Percentiles rank a stretch among this genome's conserved stretches.
These are phyloP conservation scores for Galleria mellonella DNA, from an alignment of 1,140 invertebrate genomes.

Conservation along the genomic window DNA sequence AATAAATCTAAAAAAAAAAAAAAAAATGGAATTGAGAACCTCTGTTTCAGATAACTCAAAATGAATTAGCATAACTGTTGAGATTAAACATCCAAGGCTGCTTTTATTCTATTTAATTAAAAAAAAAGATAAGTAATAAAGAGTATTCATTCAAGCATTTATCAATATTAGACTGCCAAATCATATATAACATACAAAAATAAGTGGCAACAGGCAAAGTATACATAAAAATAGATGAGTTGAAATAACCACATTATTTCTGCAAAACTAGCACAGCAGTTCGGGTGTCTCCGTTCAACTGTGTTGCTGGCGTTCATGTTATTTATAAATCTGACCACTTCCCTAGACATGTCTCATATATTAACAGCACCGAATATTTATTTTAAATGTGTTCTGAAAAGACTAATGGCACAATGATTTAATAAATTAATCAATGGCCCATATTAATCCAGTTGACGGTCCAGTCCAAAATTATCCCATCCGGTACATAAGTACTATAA, in stretches of 20 bases:
- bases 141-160: no score
- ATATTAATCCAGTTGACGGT: constrained; percentile 7
- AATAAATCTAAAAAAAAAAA: no score
- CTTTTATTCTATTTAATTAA: no score
- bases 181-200: constrained; percentile 1
- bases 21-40: no score
- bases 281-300: constrained; percentile 24
- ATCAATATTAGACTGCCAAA: no score
- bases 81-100: no score
- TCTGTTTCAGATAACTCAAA: no score
- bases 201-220: constrained; percentile 7
- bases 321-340: constrained; percentile 59
- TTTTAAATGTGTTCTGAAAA: neutral
- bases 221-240: constrained; percentile 42
- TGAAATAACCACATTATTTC: constrained; percentile 40
- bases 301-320: constrained; percentile 34
- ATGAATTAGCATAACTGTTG: no score
- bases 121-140: no score
- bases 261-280: constrained; percentile 30
- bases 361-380: neutral
- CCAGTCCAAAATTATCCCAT: constrained; percentile 46
- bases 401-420: neutral
- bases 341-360: constrained; percentile 28
- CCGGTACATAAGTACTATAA: constrained; percentile 34
- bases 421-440: neutral